Evolutionary conservation across 2,797 vertebrate species (phyloP), one percentile per base, ranked within the genome.

Genomic region (Cygnus olor): DNA sequence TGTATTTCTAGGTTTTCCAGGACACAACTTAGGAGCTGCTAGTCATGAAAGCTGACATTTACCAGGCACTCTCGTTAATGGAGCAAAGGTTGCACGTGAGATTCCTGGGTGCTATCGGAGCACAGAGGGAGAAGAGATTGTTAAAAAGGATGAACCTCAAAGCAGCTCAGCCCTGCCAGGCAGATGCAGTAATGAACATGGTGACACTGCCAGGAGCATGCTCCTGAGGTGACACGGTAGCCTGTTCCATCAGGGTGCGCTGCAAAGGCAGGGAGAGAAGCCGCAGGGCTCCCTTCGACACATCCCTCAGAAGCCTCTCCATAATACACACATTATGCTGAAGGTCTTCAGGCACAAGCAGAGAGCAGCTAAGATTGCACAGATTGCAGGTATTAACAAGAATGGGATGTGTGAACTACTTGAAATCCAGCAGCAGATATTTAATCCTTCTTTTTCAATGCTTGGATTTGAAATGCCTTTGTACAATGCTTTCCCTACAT

Each of bases 21-120:
- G 63, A 68, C 61, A 63, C 80, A 73, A 86, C 14, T 72, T 77
- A 54, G 27, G 89, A 92, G 47, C 66, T 45, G 60, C 63, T 72
- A 88, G 57, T 93, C 87, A 92, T 24, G 2, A 79, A 69, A 93
- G 69, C 80, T 69, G 96, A 95, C 92, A 79, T 81, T 78, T 79
- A 91, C 79, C 96, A 95, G 86, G 94, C 90, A 74, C 70, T 96
- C 68, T 96, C 92, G 95, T 97, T 97, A 98, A 83, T 10, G 51
- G 88, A 94, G 95, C 11, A 40, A 97, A 86, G 61, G 70, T 60
- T 88, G 90, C 95, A 95, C 95, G 96, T 92, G 89, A 80, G 95
- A 95, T 94, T 97, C 96, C 80, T 79, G 56, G 60, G 88, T 95
- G 88, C 93, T 88, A 85, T 82, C 85, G 82, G 85, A 96, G 95